phyloP scores from a whole-genome alignment of 2,113 vertebrate genomes.

The Sylvietta virens region DNA sequence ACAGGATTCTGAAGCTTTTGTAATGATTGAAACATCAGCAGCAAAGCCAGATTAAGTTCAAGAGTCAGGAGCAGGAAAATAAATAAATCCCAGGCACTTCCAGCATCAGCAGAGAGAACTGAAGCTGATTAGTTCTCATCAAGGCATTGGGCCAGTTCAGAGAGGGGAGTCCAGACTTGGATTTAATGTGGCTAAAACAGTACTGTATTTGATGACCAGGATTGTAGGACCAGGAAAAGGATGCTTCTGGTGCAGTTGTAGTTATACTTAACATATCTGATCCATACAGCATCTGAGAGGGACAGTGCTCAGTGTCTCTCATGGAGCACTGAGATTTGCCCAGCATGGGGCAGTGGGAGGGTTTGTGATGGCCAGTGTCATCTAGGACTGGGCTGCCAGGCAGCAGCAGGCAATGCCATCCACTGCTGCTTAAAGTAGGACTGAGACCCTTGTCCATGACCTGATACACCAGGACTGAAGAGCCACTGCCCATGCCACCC shows the following conservation, averaged over 20 bases:
- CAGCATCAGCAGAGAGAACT: background rate
- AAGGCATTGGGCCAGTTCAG: background rate
- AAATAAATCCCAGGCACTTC: constrained; percentile 6
- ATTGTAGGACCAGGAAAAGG: background rate
- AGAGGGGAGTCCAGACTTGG: background rate
- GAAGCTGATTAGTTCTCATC: background rate
- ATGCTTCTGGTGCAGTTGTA: background rate
- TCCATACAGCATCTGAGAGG: fast-evolving
- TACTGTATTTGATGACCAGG: background rate
- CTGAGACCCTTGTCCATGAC: background rate
- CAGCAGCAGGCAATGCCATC: background rate
- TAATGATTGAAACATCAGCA: constrained; percentile 46
- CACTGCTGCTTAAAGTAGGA: background rate
- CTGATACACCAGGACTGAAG: background rate
- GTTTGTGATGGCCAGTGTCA: background rate
- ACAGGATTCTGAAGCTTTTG: constrained; percentile 1
- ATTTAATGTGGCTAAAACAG: background rate
- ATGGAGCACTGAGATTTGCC: background rate
- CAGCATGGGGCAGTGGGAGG: background rate
- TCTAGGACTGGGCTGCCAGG: background rate
- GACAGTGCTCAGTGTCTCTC: fast-evolving
- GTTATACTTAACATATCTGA: fast-evolving
- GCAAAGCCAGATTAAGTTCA: constrained; percentile 42
- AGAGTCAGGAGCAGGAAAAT: constrained; percentile 22
- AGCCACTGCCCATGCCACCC: background rate